phyloP scores from a whole-genome alignment of 2,113 vertebrate genomes.

The Micronycteris hirsuta region DNA sequence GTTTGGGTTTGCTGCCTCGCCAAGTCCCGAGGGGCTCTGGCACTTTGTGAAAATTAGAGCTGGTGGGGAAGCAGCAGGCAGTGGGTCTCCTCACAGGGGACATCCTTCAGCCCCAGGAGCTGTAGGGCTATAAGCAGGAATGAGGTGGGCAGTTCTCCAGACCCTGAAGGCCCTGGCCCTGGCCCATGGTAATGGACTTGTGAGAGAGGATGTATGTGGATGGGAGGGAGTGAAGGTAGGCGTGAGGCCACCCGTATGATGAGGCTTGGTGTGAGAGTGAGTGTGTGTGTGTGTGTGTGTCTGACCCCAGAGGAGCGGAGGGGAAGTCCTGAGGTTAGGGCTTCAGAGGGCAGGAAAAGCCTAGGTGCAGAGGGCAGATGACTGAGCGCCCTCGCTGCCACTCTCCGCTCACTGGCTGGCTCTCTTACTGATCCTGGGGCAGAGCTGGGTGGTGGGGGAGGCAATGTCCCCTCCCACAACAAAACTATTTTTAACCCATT shows the following conservation, averaged over 20 bases:
- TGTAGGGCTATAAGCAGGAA: not conserved
- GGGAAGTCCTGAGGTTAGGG: slow-evolving; percentile 35
- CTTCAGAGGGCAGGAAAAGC: slow-evolving; percentile 36
- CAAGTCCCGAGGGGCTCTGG: not conserved
- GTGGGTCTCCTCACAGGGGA: not conserved
- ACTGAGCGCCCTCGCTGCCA: not conserved
- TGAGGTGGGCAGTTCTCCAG: not conserved
- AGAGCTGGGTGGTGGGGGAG: not conserved
- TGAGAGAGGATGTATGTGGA: not conserved
- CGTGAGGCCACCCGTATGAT: not conserved
- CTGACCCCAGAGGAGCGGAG: not conserved
- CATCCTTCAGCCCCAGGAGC: not conserved
- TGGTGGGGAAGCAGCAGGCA: not conserved
- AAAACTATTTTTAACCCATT: not conserved
- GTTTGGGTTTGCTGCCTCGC: not conserved
- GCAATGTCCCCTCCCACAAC: not conserved
- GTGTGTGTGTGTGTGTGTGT: not conserved
- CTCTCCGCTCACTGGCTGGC: not conserved
- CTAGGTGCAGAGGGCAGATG: not conserved
- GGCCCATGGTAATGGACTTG: not conserved
- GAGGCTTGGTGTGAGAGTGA: not conserved
- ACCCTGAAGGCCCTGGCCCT: not conserved
- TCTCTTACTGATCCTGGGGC: not conserved
- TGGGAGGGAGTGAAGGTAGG: not conserved
- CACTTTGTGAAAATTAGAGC: not conserved